Base-by-base conservation (phyloP, 2,113 vertebrate species). In the Potamarius usumacintae region DNA sequence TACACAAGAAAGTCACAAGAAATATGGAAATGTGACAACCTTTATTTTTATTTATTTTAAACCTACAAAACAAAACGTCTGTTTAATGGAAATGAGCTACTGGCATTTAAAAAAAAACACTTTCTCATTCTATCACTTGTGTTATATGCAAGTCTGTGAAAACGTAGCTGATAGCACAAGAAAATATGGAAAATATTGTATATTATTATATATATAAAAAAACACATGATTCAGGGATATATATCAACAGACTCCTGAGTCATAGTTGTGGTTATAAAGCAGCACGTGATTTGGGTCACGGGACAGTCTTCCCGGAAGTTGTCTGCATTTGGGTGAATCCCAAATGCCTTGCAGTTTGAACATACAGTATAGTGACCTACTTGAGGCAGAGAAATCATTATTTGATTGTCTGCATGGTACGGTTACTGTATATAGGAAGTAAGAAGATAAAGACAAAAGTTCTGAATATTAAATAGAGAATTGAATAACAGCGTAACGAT, bases 221-320 rank as follows among this genome's bases (percentile, higher is more conserved):
- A 30, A 30, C 30, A 30, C 30, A 30, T 30, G 30, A 30, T 30
- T 30, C 30, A 30, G 1, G 30, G 30, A 30, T 30, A 30, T 30
- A 30, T 30, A 30, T 30, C 30, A 30, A 30, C 30, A 30, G 30
- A 30, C 55, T 78, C 27, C 53, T 78, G 50, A 78, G 2, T 17
- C 27, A 14, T 55, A 57, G 50, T 79, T 53, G 76, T 79, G 50
- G 52, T 79, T 77, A 52, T 12, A 55, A 55, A 55, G 25, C 27
- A 55, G 25, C 15, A 79, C 76, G 27, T 55, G 76, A 55, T 78
- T 55, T 78, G 76, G 76, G 76, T 78, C 76, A 78, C 76, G 17
- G 52, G 12, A 78, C 1, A 27, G 25, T 53, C 50, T 78, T 55
- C 2, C 5, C 12, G 2, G 22, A 78, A 55, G 76, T 27, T 27